Base-by-base conservation (phyloP, 2,797 vertebrate genomes). In the Vespertilio murinus region DNA sequence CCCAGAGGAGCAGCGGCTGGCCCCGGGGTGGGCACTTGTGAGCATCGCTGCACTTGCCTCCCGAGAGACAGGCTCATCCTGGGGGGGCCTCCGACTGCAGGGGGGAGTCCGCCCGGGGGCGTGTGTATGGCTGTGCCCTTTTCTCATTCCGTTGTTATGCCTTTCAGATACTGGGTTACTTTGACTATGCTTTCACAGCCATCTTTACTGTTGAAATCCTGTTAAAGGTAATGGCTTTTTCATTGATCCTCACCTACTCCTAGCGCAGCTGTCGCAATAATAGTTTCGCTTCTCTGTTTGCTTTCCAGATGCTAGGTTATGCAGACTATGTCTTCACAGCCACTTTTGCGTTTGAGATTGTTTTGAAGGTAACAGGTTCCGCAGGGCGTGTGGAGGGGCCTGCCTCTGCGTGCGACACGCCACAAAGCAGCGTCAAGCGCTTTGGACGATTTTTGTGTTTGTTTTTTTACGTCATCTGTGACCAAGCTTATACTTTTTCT, bases 171-270 rank as follows among this genome's bases (percentile, higher is more conserved):
- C 99, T 99, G 98, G 99, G 99, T 99, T 99, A 99, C 99, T 99
- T 99, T 99, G 99, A 99, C 99, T 99, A 99, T 99, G 99, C 99
- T 98, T 99, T 99, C 98, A 99, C 99, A 98, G 99, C 99, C 98
- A 99, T 99, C 99, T 99, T 99, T 99, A 99, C 99, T 98, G 99
- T 99, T 99, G 99, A 99, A 99, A 99, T 99, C 99, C 98, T 99
- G 98, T 98, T 99, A 98, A 99, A 99, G 99, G 99, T 99, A 99
- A 99, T 98, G 97, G 96, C 96, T 90, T 98, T 98, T 98, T 98
- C 98, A 98, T 98, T 98, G 98, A 95, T 98, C 98, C 97, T 98
- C 97, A 97, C 98, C 97, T 98, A 96, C 95, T 97, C 97, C 97
- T 98, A 98, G 98, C 96, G 96, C 98, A 98, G 97, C 97, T 97